Percentiles rank a stretch among this genome's conserved stretches.
Conservation (phyloP, 2,113 vertebrate genomes). For the Dinomys branickii region DNA sequence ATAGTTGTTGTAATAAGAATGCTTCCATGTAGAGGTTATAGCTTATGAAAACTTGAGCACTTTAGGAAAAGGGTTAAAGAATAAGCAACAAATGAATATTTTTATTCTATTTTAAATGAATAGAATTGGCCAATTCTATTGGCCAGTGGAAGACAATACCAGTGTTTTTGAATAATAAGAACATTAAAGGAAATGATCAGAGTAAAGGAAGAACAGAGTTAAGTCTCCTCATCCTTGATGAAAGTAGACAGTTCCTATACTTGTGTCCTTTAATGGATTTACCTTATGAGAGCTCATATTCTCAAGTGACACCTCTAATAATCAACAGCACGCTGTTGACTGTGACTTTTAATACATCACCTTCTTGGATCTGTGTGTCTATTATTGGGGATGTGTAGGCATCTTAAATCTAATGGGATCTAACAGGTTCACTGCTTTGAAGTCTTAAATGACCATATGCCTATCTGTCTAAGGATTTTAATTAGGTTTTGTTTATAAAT, state of each 20-base stretch:
- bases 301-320: background rate
- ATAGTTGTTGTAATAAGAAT: background rate
- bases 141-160: background rate
- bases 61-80: background rate
- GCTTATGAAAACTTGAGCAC: constrained; percentile 19
- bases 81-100: background rate
- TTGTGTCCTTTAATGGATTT: background rate
- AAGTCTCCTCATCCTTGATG: background rate
- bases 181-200: background rate
- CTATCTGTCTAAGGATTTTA: constrained; percentile 54
- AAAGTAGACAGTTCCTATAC: accelerated
- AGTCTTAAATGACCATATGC: constrained; percentile 28
- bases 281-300: background rate
- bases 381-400: accelerated
- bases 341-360: background rate
- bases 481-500: constrained; percentile 30
- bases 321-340: background rate
- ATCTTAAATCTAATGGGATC: background rate
- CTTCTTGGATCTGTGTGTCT: background rate
- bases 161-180: constrained; percentile 55
- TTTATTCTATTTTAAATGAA: background rate
- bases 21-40: constrained; percentile 27
- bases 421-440: constrained; percentile 42
- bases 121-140: background rate
- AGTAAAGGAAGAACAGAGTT: constrained; percentile 29